Percentiles rank a stretch among this genome's conserved stretches.
Evolutionary conservation across 92 coral and sea anemone genomes (phyloP).

Genomic region (Paramuricea clavata): DNA sequence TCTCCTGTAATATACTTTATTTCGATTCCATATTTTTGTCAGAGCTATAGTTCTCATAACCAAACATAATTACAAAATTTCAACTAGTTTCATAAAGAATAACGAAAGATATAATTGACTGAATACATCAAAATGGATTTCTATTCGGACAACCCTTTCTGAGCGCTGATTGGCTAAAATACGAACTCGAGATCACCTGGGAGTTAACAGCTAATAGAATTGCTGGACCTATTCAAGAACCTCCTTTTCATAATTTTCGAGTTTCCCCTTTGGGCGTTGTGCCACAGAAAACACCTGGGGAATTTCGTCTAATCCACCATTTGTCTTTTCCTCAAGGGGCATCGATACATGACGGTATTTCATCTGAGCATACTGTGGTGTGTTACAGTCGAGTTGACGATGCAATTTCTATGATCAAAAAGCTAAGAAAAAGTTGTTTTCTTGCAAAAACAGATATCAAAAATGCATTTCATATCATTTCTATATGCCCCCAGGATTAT

Average conservation of each 20-base stretch:
- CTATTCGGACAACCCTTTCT: too few species aligned
- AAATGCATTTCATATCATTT: neutral
- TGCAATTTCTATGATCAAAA: conserved; percentile 29
- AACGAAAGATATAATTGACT: too few species aligned
- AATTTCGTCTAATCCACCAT: too few species aligned
- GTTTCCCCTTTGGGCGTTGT: conserved; percentile 74
- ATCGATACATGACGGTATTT: conserved; percentile 67
- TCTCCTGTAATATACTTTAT: too few species aligned
- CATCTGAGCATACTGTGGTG: conserved; percentile 45
- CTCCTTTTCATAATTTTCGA: conserved; percentile 54
- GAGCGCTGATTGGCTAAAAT: too few species aligned
- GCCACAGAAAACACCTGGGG: conserved; percentile 69
- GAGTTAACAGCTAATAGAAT: conserved; percentile 50
- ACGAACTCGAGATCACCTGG: too few species aligned
- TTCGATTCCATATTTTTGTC: too few species aligned
- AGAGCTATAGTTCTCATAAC: too few species aligned
- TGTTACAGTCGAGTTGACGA: conserved; percentile 53
- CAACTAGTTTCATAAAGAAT: too few species aligned
- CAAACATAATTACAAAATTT: too few species aligned
- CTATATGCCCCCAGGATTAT: neutral
- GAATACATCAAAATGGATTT: too few species aligned
- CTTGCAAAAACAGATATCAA: neutral
- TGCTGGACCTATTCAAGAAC: conserved; percentile 63
- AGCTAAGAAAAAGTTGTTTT: conserved; percentile 39
- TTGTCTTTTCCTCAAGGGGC: conserved; percentile 57